These are phyloP conservation scores for Pogoniulus pusillus DNA, from an alignment of 2,797 vertebrate species.

Conservation along the genomic window DNA sequence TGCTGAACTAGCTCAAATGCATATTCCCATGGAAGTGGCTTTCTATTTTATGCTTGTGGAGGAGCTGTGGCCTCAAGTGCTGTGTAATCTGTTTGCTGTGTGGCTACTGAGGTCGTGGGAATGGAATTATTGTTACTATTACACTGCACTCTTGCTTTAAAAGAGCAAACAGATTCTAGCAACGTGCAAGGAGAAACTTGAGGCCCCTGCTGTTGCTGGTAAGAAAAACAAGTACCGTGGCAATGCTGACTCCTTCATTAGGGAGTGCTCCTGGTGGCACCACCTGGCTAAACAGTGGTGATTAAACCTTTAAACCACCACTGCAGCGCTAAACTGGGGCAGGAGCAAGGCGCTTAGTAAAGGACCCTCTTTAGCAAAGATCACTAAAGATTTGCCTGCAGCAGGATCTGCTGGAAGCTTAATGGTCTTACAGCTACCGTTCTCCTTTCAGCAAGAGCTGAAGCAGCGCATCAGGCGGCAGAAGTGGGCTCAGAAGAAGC, in stretches of 20 bases:
- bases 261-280: background rate
- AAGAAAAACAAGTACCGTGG: background rate
- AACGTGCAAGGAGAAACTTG: background rate
- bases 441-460: conserved; percentile 80
- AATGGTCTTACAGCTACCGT: background rate
- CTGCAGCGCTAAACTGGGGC: no score
- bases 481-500: conserved; percentile 82
- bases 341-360: background rate
- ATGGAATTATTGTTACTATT: background rate
- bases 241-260: background rate
- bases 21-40: background rate
- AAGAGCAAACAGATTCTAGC: background rate
- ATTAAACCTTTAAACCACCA: background rate
- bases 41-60: background rate
- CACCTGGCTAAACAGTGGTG: background rate
- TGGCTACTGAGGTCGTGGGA: background rate
- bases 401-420: background rate
- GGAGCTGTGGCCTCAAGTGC: background rate
- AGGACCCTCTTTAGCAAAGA: background rate
- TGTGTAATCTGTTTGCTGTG: background rate
- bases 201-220: background rate
- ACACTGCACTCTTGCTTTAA: background rate
- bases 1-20: background rate
- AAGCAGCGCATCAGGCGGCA: conserved; percentile 86
- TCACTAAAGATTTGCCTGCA: background rate